Evolutionary conservation across 35 echinoderm and acorn worm genomes (phyloP).

Genomic region (Lytechinus variegatus): DNA sequence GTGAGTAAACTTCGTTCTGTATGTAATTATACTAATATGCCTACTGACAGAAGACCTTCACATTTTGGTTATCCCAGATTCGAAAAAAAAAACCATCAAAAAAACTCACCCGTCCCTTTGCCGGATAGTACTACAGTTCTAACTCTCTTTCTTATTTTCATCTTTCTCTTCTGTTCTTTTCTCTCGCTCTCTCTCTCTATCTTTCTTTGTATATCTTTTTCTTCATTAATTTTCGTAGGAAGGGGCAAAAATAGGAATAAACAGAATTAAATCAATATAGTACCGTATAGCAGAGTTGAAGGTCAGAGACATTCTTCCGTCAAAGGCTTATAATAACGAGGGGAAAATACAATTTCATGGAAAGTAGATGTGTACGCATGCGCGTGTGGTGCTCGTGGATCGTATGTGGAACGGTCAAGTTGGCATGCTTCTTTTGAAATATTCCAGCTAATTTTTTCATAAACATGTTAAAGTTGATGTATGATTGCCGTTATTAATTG

Average conservation of each 20-base stretch:
- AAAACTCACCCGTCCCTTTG: not conserved
- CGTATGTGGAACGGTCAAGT: too few species aligned
- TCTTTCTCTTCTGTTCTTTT: not conserved
- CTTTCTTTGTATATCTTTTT: not conserved
- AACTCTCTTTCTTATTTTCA: too few species aligned
- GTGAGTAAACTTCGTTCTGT: not conserved
- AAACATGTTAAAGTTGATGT: too few species aligned
- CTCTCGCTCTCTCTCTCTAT: not conserved
- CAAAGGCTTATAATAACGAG: not conserved
- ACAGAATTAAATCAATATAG: not conserved
- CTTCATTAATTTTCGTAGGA: not conserved
- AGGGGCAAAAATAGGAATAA: not conserved
- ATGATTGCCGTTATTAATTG: too few species aligned
- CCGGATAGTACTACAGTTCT: too few species aligned
- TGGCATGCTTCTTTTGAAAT: too few species aligned
- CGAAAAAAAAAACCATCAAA: not conserved
- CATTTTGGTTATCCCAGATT: not conserved
- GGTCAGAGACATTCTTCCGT: not conserved
- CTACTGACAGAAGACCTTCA: not conserved
- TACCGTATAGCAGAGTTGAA: conserved; percentile 5
- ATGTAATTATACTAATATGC: not conserved
- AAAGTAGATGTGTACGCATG: not conserved
- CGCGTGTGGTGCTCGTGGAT: too few species aligned
- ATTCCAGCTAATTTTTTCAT: too few species aligned
- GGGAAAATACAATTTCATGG: not conserved